Evolutionary conservation across 2,797 vertebrate genomes (phyloP).

Genomic region (Varecia variegata): DNA sequence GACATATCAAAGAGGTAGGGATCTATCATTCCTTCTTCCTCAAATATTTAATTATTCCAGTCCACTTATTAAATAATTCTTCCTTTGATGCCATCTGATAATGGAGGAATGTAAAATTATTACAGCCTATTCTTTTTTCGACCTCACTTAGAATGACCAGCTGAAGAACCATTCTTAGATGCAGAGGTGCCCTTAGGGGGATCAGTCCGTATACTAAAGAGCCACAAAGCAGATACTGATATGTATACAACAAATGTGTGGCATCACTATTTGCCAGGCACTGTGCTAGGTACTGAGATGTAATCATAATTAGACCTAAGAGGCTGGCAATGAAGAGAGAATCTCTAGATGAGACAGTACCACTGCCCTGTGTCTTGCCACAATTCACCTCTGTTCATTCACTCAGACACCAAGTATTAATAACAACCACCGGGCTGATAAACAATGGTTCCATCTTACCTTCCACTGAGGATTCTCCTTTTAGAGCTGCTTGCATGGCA

Average conservation of each 20-base stretch:
- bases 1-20: not conserved
- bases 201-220: not conserved
- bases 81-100: not conserved
- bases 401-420: not conserved
- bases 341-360: not conserved
- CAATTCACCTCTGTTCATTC: not conserved
- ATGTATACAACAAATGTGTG: not conserved
- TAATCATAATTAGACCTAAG: not conserved
- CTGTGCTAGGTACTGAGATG: not conserved
- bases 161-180: not conserved
- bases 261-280: not conserved
- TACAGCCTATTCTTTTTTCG: not conserved
- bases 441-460: not conserved
- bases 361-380: not conserved
- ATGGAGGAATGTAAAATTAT: not conserved
- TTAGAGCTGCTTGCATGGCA: not conserved
- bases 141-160: not conserved
- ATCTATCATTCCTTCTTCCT: not conserved
- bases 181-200: not conserved
- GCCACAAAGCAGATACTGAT: not conserved
- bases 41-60: not conserved
- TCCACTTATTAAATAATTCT: not conserved
- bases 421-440: not conserved
- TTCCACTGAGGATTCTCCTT: not conserved
- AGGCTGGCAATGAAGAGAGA: not conserved